Evolutionary conservation across 1,140 invertebrate species (phyloP).

Genomic region (Battus philenor): DNA sequence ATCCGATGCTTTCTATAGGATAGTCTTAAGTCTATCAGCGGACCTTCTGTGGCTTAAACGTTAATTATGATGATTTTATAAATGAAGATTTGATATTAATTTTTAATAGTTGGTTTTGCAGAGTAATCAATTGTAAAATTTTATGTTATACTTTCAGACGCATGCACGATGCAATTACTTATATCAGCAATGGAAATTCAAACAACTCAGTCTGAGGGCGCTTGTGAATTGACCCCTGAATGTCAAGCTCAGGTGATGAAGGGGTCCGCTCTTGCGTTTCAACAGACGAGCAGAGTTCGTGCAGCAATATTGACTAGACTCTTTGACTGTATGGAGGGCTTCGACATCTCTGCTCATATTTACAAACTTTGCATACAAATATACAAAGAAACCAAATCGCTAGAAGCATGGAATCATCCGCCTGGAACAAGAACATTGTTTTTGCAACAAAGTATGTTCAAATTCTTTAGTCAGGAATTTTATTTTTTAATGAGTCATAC

Average conservation of each 20-base stretch:
- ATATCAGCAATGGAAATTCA: constrained; percentile 63
- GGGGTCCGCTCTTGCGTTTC: constrained; percentile 55
- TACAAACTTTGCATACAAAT: constrained; percentile 66
- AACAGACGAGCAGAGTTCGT: constrained; percentile 57
- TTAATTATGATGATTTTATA: too few species aligned
- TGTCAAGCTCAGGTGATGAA: constrained; percentile 52
- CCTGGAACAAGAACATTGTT: constrained; percentile 58
- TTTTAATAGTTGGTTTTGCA: too few species aligned
- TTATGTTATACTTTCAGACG: too few species aligned
- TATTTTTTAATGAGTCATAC: too few species aligned
- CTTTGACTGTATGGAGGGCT: constrained; percentile 58
- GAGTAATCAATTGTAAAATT: too few species aligned
- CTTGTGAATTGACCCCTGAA: constrained; percentile 55
- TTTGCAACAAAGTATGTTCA: constrained; percentile 61
- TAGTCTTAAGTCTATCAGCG: too few species aligned
- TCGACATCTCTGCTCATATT: constrained; percentile 53
- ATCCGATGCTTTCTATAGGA: too few species aligned
- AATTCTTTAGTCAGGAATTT: constrained; percentile 11
- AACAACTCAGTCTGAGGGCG: constrained; percentile 42
- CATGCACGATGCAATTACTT: constrained; percentile 61
- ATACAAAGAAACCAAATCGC: constrained; percentile 62
- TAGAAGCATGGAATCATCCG: constrained; percentile 62
- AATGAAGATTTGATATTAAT: too few species aligned
- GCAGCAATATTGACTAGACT: constrained; percentile 43
- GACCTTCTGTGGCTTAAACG: too few species aligned